Percentiles rank a stretch among this genome's conserved stretches.
Evolutionary conservation across 1,140 invertebrate genomes (phyloP).

Genomic region (Orius insidiosus): DNA sequence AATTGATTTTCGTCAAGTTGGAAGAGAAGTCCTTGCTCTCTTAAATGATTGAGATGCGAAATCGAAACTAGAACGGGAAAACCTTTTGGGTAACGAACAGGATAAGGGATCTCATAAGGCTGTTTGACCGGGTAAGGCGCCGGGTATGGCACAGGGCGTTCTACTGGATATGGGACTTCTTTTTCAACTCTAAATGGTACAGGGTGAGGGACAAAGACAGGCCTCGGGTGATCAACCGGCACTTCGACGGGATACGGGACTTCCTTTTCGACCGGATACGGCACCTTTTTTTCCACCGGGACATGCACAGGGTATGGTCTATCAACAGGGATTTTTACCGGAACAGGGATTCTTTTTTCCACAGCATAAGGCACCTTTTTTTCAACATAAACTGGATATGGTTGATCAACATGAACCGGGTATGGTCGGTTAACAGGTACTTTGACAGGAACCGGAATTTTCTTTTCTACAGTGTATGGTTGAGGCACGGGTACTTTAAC

Average conservation of each 20-base stretch:
- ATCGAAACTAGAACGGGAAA: not conserved
- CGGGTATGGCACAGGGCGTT: conserved; percentile 60
- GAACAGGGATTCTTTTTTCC: conserved; percentile 43
- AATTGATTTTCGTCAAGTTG: no score
- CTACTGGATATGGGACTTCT: conserved; percentile 49
- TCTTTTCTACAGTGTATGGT: conserved; percentile 39
- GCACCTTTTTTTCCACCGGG: conserved; percentile 25
- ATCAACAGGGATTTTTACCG: conserved; percentile 25
- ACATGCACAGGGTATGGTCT: conserved; percentile 13
- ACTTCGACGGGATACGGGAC: conserved; percentile 35
- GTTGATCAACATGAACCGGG: conserved; percentile 28
- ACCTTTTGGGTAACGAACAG: conserved; percentile 47
- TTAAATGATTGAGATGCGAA: no score
- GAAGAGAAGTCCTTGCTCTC: no score
- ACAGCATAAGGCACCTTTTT: conserved; percentile 33
- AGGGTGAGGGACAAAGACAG: conserved; percentile 33
- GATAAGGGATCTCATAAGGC: conserved; percentile 58
- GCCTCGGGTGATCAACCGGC: conserved; percentile 32
- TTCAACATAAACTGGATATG: conserved; percentile 42
- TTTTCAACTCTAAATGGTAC: conserved; percentile 37
- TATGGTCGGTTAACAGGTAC: conserved; percentile 34
- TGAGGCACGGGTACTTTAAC: conserved; percentile 17
- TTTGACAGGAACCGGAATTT: conserved; percentile 34
- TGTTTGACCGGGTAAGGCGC: conserved; percentile 64
- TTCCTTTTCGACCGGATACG: conserved; percentile 39